Base-by-base conservation (phyloP, 2,888 invertebrate species). In the Ophraella communa region DNA sequence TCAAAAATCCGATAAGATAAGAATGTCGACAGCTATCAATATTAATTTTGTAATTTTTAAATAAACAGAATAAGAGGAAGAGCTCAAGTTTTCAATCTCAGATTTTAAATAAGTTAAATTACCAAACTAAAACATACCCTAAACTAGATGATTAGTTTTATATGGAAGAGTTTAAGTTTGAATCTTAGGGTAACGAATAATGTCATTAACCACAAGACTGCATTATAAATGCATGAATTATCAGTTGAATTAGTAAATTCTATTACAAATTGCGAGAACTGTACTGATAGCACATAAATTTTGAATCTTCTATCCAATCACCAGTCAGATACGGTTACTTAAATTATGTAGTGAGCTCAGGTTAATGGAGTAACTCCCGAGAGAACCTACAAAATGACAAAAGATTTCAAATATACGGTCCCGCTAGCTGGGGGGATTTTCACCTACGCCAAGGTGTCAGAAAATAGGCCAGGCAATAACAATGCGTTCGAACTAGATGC, bases 401-500 rank as follows among this genome's bases (percentile, higher is more conserved):
- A 60, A 53, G 60, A 52, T 52, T 60, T 60, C 60, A 44, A 60
- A 53, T 60, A 60, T 60, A 60, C 60, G 60, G 44, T 60, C 55
- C 45, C 47, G 14, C 23, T 27, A 39, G 47, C 54, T 47, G 55
- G 49, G 55, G 8, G 54, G 54, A 64, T 53, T 64, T 54, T 64
- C 64, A 64, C 64, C 64, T 60, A 11, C 42, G 44, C 54, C 47
- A 57, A 59, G 59, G 27, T 42, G 64, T 23, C 49, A 49, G 23
- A 11, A 30, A 51, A 51, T 51, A 51, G 49, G 24, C 49, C 49
- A 24, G 27, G 8, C 24, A 24, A 49, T 49, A 49, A 49, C 14
- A 14, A 14, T 17, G 17, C 39, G 14, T 7, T 14, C 17, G 14
- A n/a, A 39, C 2, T 17, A 17, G n/a, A 39, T 39, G 17, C 8